Base-by-base conservation (phyloP, 2,888 invertebrate species). In the Scrobipalpa atriplicella region DNA sequence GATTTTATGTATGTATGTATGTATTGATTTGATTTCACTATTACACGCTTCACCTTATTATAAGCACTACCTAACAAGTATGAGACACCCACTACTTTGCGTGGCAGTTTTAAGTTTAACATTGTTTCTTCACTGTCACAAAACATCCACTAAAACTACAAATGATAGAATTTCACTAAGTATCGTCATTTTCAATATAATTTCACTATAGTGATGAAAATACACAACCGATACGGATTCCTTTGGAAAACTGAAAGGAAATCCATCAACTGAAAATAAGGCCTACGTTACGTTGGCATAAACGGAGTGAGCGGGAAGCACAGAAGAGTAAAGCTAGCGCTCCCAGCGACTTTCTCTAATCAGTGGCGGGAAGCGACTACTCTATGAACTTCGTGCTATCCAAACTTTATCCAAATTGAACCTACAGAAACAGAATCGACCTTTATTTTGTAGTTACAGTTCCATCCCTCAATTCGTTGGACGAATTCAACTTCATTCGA, bases 211-310 rank as follows among this genome's bases (percentile, higher is more conserved):
- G 29, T 13, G 38, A 38, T 29, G 38, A n/a, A 36, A 5, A 38
- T 16, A 58, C 29, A 29, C 29, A 38, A 16, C 29, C 58, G 58
- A 13, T 38, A 10, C 38, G 29, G 52, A 6, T 52, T 9, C 13
- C 58, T 16, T 11, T 58, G 29, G 13, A 58, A 58, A 58, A 58
- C 58, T 58, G 38, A 58, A 58, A 29, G 56, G 19, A 56, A 56
- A 56, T 58, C 38, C 13, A 58, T 16, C 29, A 16, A 38, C 38
- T 36, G 36, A 29, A 58, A 58, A 16, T 58, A 38, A 58, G 58
- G 58, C 38, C 2, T 2, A 18, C n/a, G n/a, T 1, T 38, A 58
- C 10, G 11, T 7, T 58, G 13, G 7, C 3, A n/a, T 38, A 16
- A 58, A 38, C 58, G 38, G 38, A 58, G 58, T 16, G 38, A 56